A percentile compares a stretch with the other conserved stretches of the same genome.
Conservation (phyloP, 2,888 invertebrate species). For the Mayetiola destructor region DNA sequence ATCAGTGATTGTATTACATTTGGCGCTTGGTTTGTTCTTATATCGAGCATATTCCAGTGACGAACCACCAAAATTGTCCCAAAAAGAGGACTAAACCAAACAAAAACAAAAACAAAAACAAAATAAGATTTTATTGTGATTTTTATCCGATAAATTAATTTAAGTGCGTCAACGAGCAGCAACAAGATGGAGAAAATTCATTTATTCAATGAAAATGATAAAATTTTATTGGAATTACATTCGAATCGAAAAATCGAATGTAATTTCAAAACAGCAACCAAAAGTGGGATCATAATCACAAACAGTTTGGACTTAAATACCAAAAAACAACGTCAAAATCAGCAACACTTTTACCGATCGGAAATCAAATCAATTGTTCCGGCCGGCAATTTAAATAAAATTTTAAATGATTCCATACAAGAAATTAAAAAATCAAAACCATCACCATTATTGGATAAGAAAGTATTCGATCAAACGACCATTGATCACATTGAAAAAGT, state of each 20-base stretch:
- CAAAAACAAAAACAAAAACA: not conserved
- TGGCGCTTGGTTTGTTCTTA: slow-evolving; percentile 64
- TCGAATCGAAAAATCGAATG: not conserved
- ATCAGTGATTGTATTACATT: slow-evolving; percentile 58
- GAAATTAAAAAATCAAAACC: not conserved
- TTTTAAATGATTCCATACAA: not conserved
- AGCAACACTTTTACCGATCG: not conserved
- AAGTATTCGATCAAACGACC: not conserved
- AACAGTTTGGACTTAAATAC: not conserved
- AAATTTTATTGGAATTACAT: not conserved
- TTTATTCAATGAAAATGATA: not conserved
- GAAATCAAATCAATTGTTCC: not conserved
- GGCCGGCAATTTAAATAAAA: not conserved
- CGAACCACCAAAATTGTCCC: slow-evolving; percentile 25
- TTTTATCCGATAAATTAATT: not conserved
- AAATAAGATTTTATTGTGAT: not conserved
- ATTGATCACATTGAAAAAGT: not conserved
- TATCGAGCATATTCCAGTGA: slow-evolving; percentile 56
- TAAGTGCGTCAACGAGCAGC: not conserved
- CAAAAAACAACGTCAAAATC: not conserved
- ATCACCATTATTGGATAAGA: not conserved
- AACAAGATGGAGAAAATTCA: not conserved
- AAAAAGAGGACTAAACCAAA: slow-evolving; percentile 21
- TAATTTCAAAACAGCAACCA: not conserved
- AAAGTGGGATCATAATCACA: not conserved